These are phyloP conservation scores for Coturnix japonica DNA, from an alignment of 2,113 vertebrate genomes.

Conservation along the genomic window DNA sequence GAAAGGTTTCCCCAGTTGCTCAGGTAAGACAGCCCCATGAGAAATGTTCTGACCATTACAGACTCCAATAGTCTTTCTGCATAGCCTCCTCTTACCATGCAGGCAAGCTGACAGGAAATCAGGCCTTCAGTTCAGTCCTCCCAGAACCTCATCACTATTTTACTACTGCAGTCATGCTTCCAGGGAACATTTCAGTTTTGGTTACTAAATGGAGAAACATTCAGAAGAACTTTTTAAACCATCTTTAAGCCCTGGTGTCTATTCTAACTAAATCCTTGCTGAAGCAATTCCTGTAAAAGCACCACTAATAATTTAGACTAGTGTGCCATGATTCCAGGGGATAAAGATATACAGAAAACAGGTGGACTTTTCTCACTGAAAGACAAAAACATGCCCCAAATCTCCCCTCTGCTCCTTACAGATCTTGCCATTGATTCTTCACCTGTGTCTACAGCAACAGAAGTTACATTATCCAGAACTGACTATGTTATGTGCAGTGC, in stretches of 20 bases:
- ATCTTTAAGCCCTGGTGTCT: neutral
- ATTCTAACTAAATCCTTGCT: neutral
- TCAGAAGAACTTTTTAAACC: neutral
- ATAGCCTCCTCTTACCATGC: neutral
- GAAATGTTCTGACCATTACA: neutral
- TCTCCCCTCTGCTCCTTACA: neutral
- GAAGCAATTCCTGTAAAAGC: neutral
- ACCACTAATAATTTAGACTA: neutral
- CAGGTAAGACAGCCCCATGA: neutral
- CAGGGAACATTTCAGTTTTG: neutral
- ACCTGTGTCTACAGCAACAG: neutral
- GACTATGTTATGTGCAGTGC: accelerated
- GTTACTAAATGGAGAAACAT: neutral
- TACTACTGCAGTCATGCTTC: neutral
- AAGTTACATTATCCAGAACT: neutral
- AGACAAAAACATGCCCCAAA: neutral
- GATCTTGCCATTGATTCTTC: neutral
- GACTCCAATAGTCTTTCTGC: neutral
- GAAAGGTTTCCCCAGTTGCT: neutral
- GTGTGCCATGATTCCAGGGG: neutral
- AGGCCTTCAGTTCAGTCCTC: neutral
- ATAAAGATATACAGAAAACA: neutral
- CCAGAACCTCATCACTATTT: neutral
- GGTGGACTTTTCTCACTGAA: neutral
- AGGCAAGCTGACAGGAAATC: neutral